Base-by-base conservation (phyloP, 2,888 invertebrate genomes). In the Eucera pruinosa region DNA sequence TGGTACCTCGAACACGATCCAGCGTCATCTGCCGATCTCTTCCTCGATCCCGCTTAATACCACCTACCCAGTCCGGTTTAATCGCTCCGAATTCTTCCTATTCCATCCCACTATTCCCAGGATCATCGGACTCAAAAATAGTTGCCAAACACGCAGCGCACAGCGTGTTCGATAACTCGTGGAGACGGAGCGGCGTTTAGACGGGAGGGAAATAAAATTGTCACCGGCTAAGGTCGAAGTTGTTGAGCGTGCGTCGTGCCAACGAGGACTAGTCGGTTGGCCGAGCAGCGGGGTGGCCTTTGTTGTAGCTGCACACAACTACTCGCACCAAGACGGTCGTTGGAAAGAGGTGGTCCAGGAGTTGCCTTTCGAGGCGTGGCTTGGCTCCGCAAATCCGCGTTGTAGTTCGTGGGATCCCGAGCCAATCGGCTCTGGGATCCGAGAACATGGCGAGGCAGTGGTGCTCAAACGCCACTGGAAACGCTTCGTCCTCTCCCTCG, bases 381-480 rank as follows among this genome's bases (percentile, higher is more conserved):
- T 54, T 36, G 2, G 23, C 6, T 48, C 76, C 61, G 41, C 90
- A 87, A 90, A 90, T 90, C 82, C 67, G 60, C 43, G 57, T 18
- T 9, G 54, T 69, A 33, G 73, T 55, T 71, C 70, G 60, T 57
- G 54, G 55, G 43, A 23, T 25, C 6, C 4, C 27, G 48, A 39
- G 79, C 91, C 91, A 91, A 91, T 91, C 68, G 20, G 30, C 30
- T 18, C 20, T 6, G 54, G 69, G 64, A 82, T 75, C 75, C 81
- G 77, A 80, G 88, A 91, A 91, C 89, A 91, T 91, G 91, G 91
- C 91, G 91, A 90, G 89, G 45, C 91, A 90, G 91, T 72, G 91
- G 89, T 89, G 82, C 91, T 91, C 91, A 91, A 88, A 71, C 69
- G 45, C 41, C 30, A 23, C 39, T 7, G 33, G 47, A 20, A 41